A percentile compares a stretch with the other conserved stretches of the same genome.
Evolutionary conservation across 2,888 invertebrate species (phyloP).

Genomic region (Nomada hirtipes): DNA sequence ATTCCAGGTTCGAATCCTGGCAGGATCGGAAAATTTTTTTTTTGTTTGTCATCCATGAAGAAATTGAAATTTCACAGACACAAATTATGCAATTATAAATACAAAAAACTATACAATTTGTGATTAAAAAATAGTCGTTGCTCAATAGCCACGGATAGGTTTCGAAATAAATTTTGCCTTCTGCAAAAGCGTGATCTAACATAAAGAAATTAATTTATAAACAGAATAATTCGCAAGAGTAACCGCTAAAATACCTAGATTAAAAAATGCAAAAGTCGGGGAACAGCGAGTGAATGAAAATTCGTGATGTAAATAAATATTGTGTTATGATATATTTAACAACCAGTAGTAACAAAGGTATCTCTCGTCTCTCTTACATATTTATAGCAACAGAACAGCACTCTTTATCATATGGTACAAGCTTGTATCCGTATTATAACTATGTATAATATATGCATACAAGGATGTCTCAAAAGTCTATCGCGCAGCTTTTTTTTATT

Average conservation of each 20-base stretch:
- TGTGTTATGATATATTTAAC: slow-evolving; percentile 78
- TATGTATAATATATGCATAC: slow-evolving; percentile 48
- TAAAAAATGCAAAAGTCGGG: neutral
- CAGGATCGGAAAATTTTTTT: slow-evolving; percentile 84
- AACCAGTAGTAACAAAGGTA: slow-evolving; percentile 82
- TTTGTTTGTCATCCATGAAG: neutral
- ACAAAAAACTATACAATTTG: neutral
- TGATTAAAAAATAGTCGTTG: neutral
- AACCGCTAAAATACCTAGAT: neutral
- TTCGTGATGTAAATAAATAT: slow-evolving; percentile 70
- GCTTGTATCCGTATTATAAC: slow-evolving; percentile 65
- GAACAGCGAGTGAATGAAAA: slow-evolving; percentile 4
- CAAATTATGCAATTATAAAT: neutral
- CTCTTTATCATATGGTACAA: slow-evolving; percentile 68
- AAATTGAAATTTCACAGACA: too few species aligned
- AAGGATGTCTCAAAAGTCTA: slow-evolving; percentile 54
- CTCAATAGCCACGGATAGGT: too few species aligned
- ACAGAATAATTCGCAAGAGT: too few species aligned
- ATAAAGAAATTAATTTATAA: too few species aligned
- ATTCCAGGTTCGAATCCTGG: slow-evolving; percentile 89
- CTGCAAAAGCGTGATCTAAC: too few species aligned
- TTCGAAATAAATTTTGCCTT: too few species aligned
- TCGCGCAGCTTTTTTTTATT: slow-evolving; percentile 33
- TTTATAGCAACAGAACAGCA: slow-evolving; percentile 76
- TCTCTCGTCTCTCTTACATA: slow-evolving; percentile 75